Percentiles rank a stretch among this genome's conserved stretches.
Conservation (phyloP, 2,888 invertebrate species). For the Helicoverpa assulta region DNA sequence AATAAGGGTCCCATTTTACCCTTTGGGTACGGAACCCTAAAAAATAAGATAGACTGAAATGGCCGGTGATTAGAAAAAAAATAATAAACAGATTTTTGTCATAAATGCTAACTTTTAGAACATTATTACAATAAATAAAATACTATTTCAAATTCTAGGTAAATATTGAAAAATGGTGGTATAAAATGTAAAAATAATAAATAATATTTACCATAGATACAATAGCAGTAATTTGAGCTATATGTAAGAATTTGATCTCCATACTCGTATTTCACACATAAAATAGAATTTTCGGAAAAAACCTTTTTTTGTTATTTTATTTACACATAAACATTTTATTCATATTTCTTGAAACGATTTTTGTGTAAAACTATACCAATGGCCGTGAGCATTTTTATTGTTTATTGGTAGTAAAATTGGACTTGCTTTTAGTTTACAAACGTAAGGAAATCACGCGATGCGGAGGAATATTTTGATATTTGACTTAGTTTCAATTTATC, state of each 20-base stretch:
- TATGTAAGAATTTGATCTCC: conserved; percentile 46
- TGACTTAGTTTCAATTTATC: too few relatives aligned
- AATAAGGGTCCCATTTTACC: too few relatives aligned
- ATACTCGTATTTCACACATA: conserved; percentile 26
- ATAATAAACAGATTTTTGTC: too few relatives aligned
- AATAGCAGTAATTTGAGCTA: conserved; percentile 41
- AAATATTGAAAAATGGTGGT: too few relatives aligned
- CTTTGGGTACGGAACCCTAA: too few relatives aligned
- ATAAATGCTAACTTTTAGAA: too few relatives aligned
- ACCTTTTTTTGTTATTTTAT: conserved; percentile 6
- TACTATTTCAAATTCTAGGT: too few relatives aligned
- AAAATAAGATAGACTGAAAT: too few relatives aligned
- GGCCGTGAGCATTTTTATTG: conserved; percentile 23
- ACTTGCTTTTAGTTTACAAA: neutral
- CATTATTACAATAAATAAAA: too few relatives aligned
- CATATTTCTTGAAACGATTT: conserved; percentile 26
- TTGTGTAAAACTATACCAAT: conserved; percentile 29
- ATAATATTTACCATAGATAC: conserved; percentile 47
- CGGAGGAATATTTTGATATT: too few relatives aligned
- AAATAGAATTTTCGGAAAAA: conserved; percentile 12
- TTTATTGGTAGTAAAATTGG: conserved; percentile 39
- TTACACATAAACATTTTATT: conserved; percentile 39
- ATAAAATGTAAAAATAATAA: neutral
- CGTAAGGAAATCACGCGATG: too few relatives aligned
- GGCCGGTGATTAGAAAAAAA: too few relatives aligned